Evolutionary conservation across 2,113 vertebrate genomes (phyloP).

Genomic region (Apodemus sylvaticus): DNA sequence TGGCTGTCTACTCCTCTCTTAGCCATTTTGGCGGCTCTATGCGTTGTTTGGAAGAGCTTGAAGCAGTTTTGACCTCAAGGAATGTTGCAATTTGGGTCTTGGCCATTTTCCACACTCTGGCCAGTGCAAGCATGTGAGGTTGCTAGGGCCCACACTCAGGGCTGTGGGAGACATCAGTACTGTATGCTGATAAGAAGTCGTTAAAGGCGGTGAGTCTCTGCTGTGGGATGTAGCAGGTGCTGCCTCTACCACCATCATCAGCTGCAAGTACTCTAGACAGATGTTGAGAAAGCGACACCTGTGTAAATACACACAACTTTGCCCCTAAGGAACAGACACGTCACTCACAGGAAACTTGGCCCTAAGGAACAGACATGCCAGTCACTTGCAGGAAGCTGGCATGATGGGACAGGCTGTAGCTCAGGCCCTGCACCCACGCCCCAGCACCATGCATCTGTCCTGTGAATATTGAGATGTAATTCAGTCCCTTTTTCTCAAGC

Average conservation of each 20-base stretch:
- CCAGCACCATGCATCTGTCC: not conserved
- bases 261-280: rapidly evolving
- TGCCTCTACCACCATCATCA: not conserved
- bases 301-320: not conserved
- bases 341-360: not conserved
- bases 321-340: not conserved
- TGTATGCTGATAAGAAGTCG: not conserved
- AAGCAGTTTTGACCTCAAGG: not conserved
- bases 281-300: not conserved
- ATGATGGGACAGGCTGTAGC: not conserved
- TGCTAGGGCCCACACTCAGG: too few species aligned
- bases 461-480: not conserved
- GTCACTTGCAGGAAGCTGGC: not conserved
- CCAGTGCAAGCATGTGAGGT: not conserved
- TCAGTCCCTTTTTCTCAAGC: not conserved
- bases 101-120: not conserved
- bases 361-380: not conserved
- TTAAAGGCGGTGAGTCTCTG: rapidly evolving
- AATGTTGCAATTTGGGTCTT: not conserved
- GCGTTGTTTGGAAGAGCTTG: not conserved
- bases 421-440: not conserved
- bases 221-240: not conserved
- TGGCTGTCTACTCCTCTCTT: not conserved
- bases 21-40: not conserved
- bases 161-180: too few species aligned